Evolutionary conservation across 2,888 invertebrate species (phyloP), one percentile per base, ranked within the genome.

Genomic region (Chrysolina oricalcia): DNA sequence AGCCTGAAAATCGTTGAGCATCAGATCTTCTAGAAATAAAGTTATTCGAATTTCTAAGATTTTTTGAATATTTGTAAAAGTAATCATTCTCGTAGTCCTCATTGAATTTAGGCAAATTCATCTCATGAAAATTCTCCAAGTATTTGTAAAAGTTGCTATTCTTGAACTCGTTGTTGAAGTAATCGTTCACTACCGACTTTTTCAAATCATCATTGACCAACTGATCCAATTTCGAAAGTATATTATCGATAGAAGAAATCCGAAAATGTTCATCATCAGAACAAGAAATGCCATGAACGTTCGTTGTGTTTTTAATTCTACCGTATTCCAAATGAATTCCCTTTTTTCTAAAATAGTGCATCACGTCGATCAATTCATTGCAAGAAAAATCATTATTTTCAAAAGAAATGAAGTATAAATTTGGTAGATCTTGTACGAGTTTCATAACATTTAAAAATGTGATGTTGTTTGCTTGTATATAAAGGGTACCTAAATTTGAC

Each of bases 101-200:
- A 56, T 75, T 64, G 48, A 75, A 43, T 19, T 64, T 75, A n/a
- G 23, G 65, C n/a, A 41, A 10, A 56, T 63, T 48, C 9, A 53
- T 19, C 19, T 53, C 56, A 66, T 69, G 71, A n/a, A 75, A 68
- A 62, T 41, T 70, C 43, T 70, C 50, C 64, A 71, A 41, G 35
- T 67, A 70, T 68, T 75, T 69, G 53, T 75, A 75, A 50, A 75
- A 75, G 41, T 72, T 75, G 19, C 72, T 72, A 15, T 72, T 72
- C 53, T 69, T 65, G 48, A 75, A 75, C 27, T 75, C 72, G 15
- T 69, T 72, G 66, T 75, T 69, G 35, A 75, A 75, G 53, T 75
- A 75, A 23, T 74, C 23, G 19, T 74, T 70, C 59, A 70, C 56
- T 10, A 70, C 41, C 13, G 23, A 46, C 46, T 66, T 41, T 23